A percentile compares a stretch with the other conserved stretches of the same genome.
Conservation (phyloP, 2,888 invertebrate genomes). For the Clunio marinus region DNA sequence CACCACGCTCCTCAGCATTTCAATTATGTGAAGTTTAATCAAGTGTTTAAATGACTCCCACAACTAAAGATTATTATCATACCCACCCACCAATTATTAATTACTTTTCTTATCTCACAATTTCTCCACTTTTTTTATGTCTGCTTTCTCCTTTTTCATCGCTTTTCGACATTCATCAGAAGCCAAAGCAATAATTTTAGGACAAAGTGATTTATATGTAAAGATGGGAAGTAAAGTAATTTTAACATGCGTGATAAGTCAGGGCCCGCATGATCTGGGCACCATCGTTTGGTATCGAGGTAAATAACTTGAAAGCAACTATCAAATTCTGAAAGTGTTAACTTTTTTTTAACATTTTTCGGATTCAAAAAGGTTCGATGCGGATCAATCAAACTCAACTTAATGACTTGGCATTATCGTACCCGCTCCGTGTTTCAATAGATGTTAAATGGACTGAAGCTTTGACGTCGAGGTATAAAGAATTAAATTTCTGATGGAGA, state of each 20-base stretch:
- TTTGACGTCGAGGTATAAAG: slow-evolving; percentile 60
- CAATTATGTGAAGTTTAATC: too few relatives aligned
- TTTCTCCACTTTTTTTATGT: not conserved
- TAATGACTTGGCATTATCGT: slow-evolving; percentile 40
- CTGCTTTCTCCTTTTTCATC: not conserved
- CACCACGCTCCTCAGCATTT: too few relatives aligned
- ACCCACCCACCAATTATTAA: too few relatives aligned
- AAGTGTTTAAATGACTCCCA: too few relatives aligned
- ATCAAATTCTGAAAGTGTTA: slow-evolving; percentile 6
- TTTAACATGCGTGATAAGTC: slow-evolving; percentile 65
- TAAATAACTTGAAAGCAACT: slow-evolving; percentile 40
- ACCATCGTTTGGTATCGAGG: slow-evolving; percentile 69
- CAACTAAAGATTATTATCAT: too few relatives aligned
- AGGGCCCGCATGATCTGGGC: slow-evolving; percentile 66
- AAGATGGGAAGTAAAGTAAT: slow-evolving; percentile 69
- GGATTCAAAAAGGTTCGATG: slow-evolving; percentile 33
- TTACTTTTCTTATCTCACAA: not conserved
- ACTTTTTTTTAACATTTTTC: slow-evolving; percentile 11
- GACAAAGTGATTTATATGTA: slow-evolving; percentile 65
- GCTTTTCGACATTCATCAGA: slow-evolving; percentile 51
- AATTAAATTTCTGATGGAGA: not conserved
- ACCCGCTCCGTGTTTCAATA: slow-evolving; percentile 51
- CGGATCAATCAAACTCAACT: slow-evolving; percentile 40
- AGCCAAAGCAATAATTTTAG: slow-evolving; percentile 63
- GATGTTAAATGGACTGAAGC: slow-evolving; percentile 72